These are phyloP conservation scores for Phaedon cochleariae DNA, from an alignment of 2,888 invertebrate genomes.

Conservation along the genomic window DNA sequence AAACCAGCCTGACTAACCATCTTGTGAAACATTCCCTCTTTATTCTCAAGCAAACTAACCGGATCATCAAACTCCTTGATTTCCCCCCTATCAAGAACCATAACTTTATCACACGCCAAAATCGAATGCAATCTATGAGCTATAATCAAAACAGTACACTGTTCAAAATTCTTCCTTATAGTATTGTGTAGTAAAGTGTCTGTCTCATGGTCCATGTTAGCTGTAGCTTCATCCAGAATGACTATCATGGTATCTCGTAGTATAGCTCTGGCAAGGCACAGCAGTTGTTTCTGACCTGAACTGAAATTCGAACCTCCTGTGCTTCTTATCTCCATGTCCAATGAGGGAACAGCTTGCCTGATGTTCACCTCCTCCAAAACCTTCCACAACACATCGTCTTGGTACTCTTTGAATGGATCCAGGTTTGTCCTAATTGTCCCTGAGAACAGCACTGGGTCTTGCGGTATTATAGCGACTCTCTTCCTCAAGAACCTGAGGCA, in stretches of 20 bases:
- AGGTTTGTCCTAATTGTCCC: conserved; percentile 64
- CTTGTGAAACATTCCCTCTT: conserved; percentile 69
- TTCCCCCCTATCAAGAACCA: conserved; percentile 65
- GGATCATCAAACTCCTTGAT: conserved; percentile 48
- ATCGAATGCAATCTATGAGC: conserved; percentile 62
- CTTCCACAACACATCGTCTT: conserved; percentile 46
- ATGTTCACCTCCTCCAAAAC: conserved; percentile 54
- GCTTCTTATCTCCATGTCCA: conserved; percentile 61
- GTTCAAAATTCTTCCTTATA: conserved; percentile 63
- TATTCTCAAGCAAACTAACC: conserved; percentile 64
- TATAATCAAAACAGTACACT: conserved; percentile 66
- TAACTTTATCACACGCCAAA: conserved; percentile 65
- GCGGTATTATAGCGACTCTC: conserved; percentile 83
- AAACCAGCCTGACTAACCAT: conserved; percentile 77
- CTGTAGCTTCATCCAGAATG: conserved; percentile 68
- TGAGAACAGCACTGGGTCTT: conserved; percentile 85
- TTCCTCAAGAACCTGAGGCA: conserved; percentile 78
- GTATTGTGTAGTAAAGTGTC: conserved; percentile 76
- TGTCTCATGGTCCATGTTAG: conserved; percentile 83
- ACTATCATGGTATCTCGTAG: conserved; percentile 62
- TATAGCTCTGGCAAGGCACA: conserved; percentile 66
- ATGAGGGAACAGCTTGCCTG: conserved; percentile 65
- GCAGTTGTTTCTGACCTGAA: conserved; percentile 63
- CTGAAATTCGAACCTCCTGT: conserved; percentile 36
- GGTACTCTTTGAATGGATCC: conserved; percentile 45